Percentiles rank a stretch among this genome's conserved stretches.
Evolutionary conservation across 2,113 vertebrate genomes (phyloP).

Genomic region (Riparia riparia): DNA sequence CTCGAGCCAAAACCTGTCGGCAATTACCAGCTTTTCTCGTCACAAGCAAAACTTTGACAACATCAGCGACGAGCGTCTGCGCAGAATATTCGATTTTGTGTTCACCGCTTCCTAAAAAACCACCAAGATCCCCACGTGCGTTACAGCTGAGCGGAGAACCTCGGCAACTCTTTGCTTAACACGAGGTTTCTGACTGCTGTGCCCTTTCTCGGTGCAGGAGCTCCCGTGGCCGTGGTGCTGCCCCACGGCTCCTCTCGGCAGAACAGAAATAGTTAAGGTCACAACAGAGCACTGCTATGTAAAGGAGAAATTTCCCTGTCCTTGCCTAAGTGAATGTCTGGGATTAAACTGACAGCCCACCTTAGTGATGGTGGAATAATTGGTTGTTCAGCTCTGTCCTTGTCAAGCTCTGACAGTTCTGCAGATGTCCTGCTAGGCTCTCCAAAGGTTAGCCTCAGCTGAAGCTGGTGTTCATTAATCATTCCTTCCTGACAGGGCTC

Average conservation of each 20-base stretch:
- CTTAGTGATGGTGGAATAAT: constrained; percentile 99
- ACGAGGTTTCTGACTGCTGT: background rate
- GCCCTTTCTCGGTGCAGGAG: background rate
- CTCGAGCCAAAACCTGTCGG: accelerated
- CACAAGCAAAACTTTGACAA: background rate
- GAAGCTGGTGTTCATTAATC: constrained; percentile 99
- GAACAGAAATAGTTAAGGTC: constrained; percentile 80
- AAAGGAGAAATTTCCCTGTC: constrained; percentile 99
- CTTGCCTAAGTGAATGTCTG: constrained; percentile 99
- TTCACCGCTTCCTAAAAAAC: background rate
- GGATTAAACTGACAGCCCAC: constrained; percentile 99
- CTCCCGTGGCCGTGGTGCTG: background rate
- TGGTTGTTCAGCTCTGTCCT: constrained; percentile 99
- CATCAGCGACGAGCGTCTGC: background rate
- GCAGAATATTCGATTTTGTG: background rate
- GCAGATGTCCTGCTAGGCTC: constrained; percentile 99
- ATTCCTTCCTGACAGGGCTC: constrained; percentile 98
- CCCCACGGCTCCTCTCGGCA: background rate
- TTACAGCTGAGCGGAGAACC: background rate
- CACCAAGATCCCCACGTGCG: background rate
- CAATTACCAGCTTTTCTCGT: background rate
- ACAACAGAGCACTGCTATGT: constrained; percentile 79
- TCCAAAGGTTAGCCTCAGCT: constrained; percentile 99
- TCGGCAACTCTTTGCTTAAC: background rate
- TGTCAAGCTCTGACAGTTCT: constrained; percentile 99